Conservation (phyloP, 1,140 invertebrate species). For the Musca domestica region DNA sequence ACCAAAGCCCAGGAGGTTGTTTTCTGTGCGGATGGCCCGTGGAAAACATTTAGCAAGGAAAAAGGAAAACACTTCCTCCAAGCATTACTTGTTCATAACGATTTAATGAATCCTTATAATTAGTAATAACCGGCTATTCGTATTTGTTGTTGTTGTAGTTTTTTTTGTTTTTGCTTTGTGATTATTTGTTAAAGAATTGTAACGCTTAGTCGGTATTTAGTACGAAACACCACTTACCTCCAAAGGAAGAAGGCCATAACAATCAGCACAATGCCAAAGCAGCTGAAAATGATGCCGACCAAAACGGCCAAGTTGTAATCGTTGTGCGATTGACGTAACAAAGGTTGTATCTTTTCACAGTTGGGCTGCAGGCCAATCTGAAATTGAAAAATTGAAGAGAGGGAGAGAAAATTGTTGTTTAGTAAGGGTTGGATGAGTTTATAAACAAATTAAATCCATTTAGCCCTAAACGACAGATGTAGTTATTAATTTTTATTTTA, state of each 20-base stretch:
- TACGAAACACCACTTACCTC: constrained; percentile 63
- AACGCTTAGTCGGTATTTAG: neutral
- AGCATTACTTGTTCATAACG: too few species aligned
- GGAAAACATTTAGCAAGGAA: neutral
- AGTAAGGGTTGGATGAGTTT: too few species aligned
- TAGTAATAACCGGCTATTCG: neutral
- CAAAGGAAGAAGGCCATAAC: constrained; percentile 72
- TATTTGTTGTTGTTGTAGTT: constrained; percentile 12
- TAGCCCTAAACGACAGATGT: too few species aligned
- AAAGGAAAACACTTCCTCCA: neutral
- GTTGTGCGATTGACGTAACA: constrained; percentile 58
- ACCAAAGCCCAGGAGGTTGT: too few species aligned
- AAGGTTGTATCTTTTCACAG: constrained; percentile 65
- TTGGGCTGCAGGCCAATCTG: constrained; percentile 61
- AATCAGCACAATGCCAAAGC: constrained; percentile 68
- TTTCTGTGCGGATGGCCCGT: neutral
- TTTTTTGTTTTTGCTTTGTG: too few species aligned
- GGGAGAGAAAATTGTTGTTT: too few species aligned
- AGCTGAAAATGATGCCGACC: constrained; percentile 71
- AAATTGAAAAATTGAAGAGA: constrained; percentile 20
- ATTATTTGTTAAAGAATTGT: constrained; percentile 9
- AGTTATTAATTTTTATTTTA: too few species aligned
- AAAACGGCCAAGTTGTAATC: constrained; percentile 71
- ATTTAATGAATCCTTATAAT: neutral
- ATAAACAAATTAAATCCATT: too few species aligned